A percentile compares a stretch with the other conserved stretches of the same genome.
phyloP scores from a whole-genome alignment of 2,888 invertebrate genomes.

The Nephrotoma appendiculata region DNA sequence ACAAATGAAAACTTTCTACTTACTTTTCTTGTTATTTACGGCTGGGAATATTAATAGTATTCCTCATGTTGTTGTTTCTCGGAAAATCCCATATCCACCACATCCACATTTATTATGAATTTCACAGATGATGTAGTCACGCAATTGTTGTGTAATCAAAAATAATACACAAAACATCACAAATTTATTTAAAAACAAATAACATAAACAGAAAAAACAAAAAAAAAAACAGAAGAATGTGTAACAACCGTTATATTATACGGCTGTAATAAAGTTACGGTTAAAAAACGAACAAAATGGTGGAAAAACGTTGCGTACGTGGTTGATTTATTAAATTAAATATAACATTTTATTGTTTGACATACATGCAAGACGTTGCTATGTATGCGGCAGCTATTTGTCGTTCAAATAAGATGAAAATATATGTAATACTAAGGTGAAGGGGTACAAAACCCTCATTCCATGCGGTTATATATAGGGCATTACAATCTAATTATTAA shows the following conservation, averaged over 20 bases:
- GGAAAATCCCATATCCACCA: too few relatives aligned
- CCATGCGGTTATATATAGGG: too few relatives aligned
- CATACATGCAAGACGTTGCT: background rate
- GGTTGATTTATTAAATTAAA: background rate
- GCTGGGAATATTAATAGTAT: too few relatives aligned
- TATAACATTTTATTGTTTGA: background rate
- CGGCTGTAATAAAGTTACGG: background rate
- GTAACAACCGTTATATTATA: background rate
- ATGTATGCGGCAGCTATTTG: background rate
- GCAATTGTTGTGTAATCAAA: background rate
- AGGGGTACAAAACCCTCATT: too few relatives aligned
- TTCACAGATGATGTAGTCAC: background rate
- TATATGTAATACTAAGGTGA: too few relatives aligned
- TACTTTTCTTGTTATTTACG: background rate
- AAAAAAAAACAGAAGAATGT: background rate
- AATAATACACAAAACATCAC: background rate
- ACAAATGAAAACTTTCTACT: background rate
- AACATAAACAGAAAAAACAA: too few relatives aligned
- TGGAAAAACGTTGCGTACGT: background rate
- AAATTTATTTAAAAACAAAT: background rate
- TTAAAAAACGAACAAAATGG: background rate
- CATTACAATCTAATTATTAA: background rate
- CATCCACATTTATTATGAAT: background rate
- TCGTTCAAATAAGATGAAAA: too few relatives aligned
- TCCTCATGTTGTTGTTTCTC: background rate